phyloP scores from a whole-genome alignment of 2,113 vertebrate species.

The Zosterops lateralis region DNA sequence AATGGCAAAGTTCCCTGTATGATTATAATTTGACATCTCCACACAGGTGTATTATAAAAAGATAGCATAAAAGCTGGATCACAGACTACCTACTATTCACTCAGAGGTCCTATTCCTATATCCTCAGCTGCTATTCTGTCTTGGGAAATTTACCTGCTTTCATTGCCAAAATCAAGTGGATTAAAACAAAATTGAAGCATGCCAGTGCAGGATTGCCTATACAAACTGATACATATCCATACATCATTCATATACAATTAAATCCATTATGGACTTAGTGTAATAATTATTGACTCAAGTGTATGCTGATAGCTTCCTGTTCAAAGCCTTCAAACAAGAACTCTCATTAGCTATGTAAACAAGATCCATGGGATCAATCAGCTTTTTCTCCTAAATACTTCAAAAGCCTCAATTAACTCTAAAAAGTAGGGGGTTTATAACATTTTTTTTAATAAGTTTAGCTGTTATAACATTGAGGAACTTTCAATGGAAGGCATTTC shows the following conservation, averaged over 20 bases:
- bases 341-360: background rate
- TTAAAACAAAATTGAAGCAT: background rate
- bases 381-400: background rate
- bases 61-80: fast-evolving
- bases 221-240: background rate
- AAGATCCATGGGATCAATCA: background rate
- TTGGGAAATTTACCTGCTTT: background rate
- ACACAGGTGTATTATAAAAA: background rate
- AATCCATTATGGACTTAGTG: background rate
- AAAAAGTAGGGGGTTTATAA: background rate
- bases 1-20: background rate
- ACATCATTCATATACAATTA: background rate
- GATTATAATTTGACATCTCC: background rate
- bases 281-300: background rate
- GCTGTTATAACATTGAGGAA: too few relatives aligned
- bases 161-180: background rate
- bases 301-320: background rate
- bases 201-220: background rate
- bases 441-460: background rate
- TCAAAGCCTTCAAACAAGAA: background rate
- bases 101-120: background rate
- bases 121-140: background rate
- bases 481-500: background rate
- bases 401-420: background rate
- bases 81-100: background rate